A percentile compares a stretch with the other conserved stretches of the same genome.
These are phyloP conservation scores for Coptodon rendalli DNA, from an alignment of 2,113 vertebrate species.

Conservation along the genomic window DNA sequence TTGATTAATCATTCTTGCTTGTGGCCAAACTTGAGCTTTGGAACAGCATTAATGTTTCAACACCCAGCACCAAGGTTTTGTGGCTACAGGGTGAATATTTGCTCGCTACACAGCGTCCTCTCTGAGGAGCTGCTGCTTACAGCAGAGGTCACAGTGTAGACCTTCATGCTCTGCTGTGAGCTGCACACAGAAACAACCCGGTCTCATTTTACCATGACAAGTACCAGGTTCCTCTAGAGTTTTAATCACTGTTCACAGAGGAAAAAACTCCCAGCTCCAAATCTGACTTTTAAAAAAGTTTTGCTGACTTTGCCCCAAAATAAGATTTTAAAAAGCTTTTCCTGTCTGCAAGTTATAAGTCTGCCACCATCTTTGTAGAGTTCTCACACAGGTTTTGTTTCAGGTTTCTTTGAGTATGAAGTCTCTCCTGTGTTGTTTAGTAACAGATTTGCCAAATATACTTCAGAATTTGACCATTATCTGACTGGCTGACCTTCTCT, in stretches of 20 bases:
- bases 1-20: neutral
- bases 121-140: slow-evolving; percentile 1
- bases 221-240: neutral
- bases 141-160: slow-evolving; percentile 4
- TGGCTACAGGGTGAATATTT: slow-evolving; percentile 43
- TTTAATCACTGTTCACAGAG: neutral
- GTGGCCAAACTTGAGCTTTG: neutral
- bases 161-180: neutral
- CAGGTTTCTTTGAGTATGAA: neutral
- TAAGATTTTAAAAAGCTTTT: neutral
- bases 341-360: neutral
- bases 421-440: neutral
- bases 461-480: neutral
- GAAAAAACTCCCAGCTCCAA: neutral
- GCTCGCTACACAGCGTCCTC: neutral
- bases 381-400: neutral
- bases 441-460: neutral
- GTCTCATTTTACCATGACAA: neutral
- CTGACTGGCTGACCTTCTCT: neutral
- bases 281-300: neutral
- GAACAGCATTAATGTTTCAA: neutral
- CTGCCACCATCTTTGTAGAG: neutral
- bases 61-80: slow-evolving; percentile 17
- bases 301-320: neutral
- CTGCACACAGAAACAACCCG: neutral